Evolutionary conservation across 53 echinoderm and acorn worm genomes (phyloP), one percentile per base, ranked within the genome.

Genomic region (Apostichopus leukothele): DNA sequence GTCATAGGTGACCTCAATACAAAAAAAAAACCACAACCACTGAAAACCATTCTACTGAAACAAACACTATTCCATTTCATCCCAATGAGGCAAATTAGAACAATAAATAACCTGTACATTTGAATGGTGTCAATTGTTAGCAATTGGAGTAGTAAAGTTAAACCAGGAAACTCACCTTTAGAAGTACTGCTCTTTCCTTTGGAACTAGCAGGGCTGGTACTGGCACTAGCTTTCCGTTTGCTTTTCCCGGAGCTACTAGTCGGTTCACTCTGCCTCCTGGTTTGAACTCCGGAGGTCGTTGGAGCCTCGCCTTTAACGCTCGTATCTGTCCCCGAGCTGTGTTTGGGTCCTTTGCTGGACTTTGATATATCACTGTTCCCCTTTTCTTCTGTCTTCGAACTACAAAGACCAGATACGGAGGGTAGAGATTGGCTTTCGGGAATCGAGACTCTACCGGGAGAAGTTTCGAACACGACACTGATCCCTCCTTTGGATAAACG

Each of bases 401-500:
- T 57, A 21, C 55, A 60, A 22, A 81, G 54, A 71, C 88, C 75
- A 4, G 88, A 74, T 14, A 75, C 74, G n/a, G 88, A 87, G n/a
- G 88, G 88, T 73, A 87, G 54, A 52, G 88, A 75, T 11, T 75
- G 88, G 54, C 88, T 87, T 73, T 75, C 88, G 5, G 88, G 88
- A 52, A 75, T 53, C 18, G 54, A 26, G 22, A 87, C 55, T 52
- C 60, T 74, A 50, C 88, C 88, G 5, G 88, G 88, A 7, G 88
- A 87, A 52, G 74, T 87, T 13, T 87, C 88, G 23, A 74, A 87
- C 16, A 87, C 88, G 25, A 87, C 88, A 19, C 88, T 75, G n/a
- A 87, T 54, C 22, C 88, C 88, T 75, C 74, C 74, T 18, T 51
- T 60, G 52, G 88, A 87, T 11, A 87, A 59, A 60, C 94, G 93